These are phyloP conservation scores for Copidosoma aretas DNA, from an alignment of 2,888 invertebrate genomes.

Conservation along the genomic window DNA sequence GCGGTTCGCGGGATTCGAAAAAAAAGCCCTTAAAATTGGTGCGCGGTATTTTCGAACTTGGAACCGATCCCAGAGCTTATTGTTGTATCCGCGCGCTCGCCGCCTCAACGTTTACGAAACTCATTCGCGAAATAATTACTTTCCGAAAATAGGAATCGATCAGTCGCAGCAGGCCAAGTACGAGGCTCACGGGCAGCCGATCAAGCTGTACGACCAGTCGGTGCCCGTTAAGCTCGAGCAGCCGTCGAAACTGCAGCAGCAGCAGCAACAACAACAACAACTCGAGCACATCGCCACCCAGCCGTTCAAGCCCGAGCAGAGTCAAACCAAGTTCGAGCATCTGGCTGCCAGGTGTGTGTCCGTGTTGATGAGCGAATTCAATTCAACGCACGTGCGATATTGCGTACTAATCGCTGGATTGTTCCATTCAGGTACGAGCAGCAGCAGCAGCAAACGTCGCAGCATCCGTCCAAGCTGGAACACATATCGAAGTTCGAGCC, in stretches of 20 bases:
- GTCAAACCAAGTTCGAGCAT: constrained; percentile 40
- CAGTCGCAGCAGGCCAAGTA: constrained; percentile 43
- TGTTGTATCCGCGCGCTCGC: too few relatives aligned
- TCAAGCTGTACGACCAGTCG: constrained; percentile 50
- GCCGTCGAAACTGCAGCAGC: constrained; percentile 36
- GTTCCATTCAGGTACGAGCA: constrained; percentile 32
- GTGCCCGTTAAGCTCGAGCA: constrained; percentile 46
- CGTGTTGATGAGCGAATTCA: background rate
- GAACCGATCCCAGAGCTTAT: too few relatives aligned
- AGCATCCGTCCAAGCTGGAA: constrained; percentile 44
- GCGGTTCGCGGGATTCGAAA: too few relatives aligned
- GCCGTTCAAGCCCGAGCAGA: constrained; percentile 47
- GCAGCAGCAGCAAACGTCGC: constrained; percentile 27
- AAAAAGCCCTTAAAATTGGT: too few relatives aligned
- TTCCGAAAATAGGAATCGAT: constrained; percentile 13
- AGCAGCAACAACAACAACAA: constrained; percentile 37
- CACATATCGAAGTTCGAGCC: constrained; percentile 53
- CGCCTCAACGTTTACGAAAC: too few relatives aligned
- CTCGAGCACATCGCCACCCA: constrained; percentile 19
- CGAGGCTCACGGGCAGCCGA: constrained; percentile 44
- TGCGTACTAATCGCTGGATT: background rate
- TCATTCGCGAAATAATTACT: too few relatives aligned
- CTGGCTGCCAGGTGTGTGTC: constrained; percentile 33
- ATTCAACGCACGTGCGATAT: background rate
- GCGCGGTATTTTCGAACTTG: too few relatives aligned